A percentile compares a stretch with the other conserved stretches of the same genome.
Conservation (phyloP, 2,797 vertebrate genomes). For the Geotrypetes seraphini region DNA sequence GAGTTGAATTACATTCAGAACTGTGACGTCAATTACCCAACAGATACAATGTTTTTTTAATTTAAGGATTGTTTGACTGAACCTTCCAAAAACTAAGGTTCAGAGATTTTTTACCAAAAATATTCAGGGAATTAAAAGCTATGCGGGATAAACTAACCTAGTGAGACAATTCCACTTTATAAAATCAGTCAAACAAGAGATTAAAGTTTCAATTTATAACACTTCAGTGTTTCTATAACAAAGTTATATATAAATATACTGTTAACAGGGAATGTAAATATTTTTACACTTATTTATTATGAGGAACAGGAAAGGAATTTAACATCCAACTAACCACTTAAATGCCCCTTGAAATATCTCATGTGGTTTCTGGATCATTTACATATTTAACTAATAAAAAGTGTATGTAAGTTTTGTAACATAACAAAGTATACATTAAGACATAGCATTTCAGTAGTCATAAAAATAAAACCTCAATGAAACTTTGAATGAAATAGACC, state of each 20-base stretch:
- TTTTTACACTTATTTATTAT: slow-evolving; percentile 53
- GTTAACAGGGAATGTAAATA: slow-evolving; percentile 58
- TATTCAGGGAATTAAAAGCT: slow-evolving; percentile 11
- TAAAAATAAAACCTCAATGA: no score
- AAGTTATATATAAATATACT: slow-evolving; percentile 59
- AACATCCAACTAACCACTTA: slow-evolving; percentile 60
- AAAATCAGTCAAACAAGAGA: slow-evolving; percentile 47
- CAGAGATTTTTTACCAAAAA: neutral
- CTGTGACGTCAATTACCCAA: no score
- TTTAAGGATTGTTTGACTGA: no score
- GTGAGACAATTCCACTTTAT: slow-evolving; percentile 38
- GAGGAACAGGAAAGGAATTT: slow-evolving; percentile 61
- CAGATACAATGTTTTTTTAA: no score
- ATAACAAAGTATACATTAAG: no score
- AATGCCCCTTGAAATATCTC: slow-evolving; percentile 53
- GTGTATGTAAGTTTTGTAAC: no score
- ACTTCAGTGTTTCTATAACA: slow-evolving; percentile 58
- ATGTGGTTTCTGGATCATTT: slow-evolving; percentile 43
- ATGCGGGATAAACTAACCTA: slow-evolving; percentile 33
- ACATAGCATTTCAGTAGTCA: no score
- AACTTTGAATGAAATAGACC: no score
- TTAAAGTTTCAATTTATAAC: slow-evolving; percentile 55
- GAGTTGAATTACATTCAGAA: no score
- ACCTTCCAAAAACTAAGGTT: slow-evolving; percentile 9
- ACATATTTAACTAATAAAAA: no score